These are phyloP conservation scores for Cephalopachus bancanus DNA, from an alignment of 2,797 vertebrate genomes.

Conservation along the genomic window DNA sequence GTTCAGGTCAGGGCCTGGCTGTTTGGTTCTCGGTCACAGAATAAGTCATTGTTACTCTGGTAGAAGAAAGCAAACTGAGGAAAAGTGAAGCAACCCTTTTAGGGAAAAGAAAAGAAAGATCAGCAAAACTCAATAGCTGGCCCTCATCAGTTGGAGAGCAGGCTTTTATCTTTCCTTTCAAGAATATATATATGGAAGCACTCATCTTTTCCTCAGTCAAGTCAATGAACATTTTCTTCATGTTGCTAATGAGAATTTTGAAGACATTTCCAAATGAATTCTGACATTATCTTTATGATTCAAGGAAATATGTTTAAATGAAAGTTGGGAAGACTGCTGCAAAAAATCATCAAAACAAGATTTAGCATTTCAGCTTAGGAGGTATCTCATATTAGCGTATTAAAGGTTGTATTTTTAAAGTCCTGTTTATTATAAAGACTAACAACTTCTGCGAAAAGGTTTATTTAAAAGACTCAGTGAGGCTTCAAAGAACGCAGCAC, in stretches of 20 bases:
- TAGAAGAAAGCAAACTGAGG: constrained; percentile 41
- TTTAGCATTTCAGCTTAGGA: constrained; percentile 38
- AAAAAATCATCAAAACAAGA: constrained; percentile 67
- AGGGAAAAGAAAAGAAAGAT: constrained; percentile 45
- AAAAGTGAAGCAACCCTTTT: constrained; percentile 57
- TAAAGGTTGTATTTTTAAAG: constrained; percentile 65
- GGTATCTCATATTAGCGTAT: neutral
- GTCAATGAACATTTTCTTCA: constrained; percentile 40
- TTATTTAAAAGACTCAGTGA: constrained; percentile 58
- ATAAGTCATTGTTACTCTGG: constrained; percentile 52
- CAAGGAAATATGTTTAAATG: constrained; percentile 50
- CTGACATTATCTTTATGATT: constrained; percentile 56
- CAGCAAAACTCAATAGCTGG: constrained; percentile 17
- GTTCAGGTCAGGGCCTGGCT: constrained; percentile 53
- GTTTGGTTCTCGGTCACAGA: constrained; percentile 58
- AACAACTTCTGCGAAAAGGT: neutral
- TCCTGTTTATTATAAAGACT: constrained; percentile 38
- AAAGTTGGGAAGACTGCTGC: constrained; percentile 8
- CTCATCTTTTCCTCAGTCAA: constrained; percentile 7
- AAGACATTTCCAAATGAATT: constrained; percentile 56
- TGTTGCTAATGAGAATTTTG: constrained; percentile 69
- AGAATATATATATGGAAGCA: constrained; percentile 11
- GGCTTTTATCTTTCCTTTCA: constrained; percentile 61
- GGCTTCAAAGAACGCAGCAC: constrained; percentile 29
- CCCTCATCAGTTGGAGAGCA: neutral